These are phyloP conservation scores for Aphaenogaster floridana DNA, from an alignment of 1,140 invertebrate species.

Conservation along the genomic window DNA sequence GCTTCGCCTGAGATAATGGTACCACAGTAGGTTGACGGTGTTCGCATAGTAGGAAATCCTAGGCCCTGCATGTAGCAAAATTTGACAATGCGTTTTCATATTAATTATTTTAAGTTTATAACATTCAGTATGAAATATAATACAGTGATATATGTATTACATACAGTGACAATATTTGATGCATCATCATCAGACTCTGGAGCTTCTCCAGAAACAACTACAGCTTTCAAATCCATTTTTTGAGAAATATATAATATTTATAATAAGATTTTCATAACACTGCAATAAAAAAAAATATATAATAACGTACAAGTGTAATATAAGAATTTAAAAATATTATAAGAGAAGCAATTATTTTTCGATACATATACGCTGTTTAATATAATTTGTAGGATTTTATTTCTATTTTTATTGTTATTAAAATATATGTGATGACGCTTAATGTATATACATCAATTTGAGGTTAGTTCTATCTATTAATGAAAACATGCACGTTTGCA, in stretches of 20 bases:
- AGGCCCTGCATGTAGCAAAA: conserved; percentile 74
- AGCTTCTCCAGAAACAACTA: conserved; percentile 85
- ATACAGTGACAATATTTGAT: conserved; percentile 79
- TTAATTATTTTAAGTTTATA: conserved; percentile 1
- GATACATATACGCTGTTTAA: background rate
- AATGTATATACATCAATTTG: conserved; percentile 6
- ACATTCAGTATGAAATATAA: conserved; percentile 13
- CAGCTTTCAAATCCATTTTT: conserved; percentile 83
- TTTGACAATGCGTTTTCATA: conserved; percentile 17
- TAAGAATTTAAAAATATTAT: background rate
- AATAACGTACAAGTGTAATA: background rate
- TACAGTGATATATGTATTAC: conserved; percentile 51
- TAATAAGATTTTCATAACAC: conserved; percentile 10
- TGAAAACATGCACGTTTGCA: background rate
- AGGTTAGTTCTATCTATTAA: conserved; percentile 17
- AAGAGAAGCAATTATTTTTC: background rate
- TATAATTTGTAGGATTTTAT: background rate
- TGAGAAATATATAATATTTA: background rate
- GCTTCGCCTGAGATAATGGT: conserved; percentile 85
- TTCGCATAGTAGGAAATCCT: conserved; percentile 77
- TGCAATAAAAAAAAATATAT: conserved; percentile 18
- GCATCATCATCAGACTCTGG: conserved; percentile 86
- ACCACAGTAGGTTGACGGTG: conserved; percentile 80
- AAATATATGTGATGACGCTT: background rate
- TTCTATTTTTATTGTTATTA: background rate